A percentile compares a stretch with the other conserved stretches of the same genome.
Conservation (phyloP, 92 coral and sea anemone species). For the Phenganax marumi region DNA sequence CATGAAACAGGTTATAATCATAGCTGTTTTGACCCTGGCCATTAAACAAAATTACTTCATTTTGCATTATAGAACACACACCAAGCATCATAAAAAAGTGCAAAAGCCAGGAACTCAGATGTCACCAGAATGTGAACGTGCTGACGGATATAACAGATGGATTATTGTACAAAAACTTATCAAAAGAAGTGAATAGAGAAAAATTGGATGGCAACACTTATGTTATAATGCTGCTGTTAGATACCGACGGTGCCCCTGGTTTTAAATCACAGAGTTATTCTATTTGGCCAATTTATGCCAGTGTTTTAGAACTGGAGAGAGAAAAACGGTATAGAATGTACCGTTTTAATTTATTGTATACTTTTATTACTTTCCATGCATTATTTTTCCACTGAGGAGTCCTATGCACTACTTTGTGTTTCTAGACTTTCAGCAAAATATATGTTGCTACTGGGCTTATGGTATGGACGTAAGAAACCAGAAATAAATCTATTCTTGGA, state of each 20-base stretch:
- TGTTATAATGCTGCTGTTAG: constrained; percentile 51
- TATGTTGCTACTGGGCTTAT: constrained; percentile 36
- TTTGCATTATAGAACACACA: no score
- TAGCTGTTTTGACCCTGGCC: no score
- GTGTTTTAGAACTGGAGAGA: constrained; percentile 48
- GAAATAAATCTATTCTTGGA: constrained; percentile 37
- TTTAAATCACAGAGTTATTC: constrained; percentile 59
- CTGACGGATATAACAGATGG: no score
- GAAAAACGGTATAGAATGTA: constrained; percentile 34
- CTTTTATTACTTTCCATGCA: not conserved
- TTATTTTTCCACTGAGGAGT: not conserved
- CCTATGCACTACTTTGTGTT: not conserved
- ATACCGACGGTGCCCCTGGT: constrained; percentile 69
- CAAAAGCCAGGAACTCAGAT: no score
- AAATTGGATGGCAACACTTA: no score
- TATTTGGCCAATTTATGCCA: constrained; percentile 63
- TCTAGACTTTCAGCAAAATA: constrained; percentile 42
- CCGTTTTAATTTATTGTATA: not conserved
- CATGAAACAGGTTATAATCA: no score
- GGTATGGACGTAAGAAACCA: constrained; percentile 52
- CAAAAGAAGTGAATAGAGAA: no score
- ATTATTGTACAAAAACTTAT: no score
- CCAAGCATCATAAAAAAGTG: no score
- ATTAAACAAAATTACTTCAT: no score
- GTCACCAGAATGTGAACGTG: no score